Evolutionary conservation across 2,888 invertebrate genomes (phyloP).

Genomic region (Hofmannophila pseudospretella): DNA sequence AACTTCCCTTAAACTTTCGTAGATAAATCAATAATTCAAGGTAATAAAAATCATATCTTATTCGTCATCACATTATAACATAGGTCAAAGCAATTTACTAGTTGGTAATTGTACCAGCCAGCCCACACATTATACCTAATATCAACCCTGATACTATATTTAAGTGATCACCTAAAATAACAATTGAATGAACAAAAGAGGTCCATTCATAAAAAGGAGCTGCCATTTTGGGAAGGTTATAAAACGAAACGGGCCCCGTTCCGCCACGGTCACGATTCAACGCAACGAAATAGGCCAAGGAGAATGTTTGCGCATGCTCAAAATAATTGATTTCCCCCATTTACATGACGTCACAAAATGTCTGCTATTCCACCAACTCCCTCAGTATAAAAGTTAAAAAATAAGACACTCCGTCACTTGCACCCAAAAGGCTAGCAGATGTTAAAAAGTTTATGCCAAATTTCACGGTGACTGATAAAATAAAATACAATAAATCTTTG

Average conservation of each 20-base stretch:
- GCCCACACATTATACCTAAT: too few relatives aligned
- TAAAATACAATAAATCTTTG: constrained; percentile 12
- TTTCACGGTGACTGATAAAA: constrained; percentile 28
- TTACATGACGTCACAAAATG: constrained; percentile 71
- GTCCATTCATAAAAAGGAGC: constrained; percentile 65
- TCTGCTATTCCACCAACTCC: constrained; percentile 24
- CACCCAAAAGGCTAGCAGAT: constrained; percentile 39
- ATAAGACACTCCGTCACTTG: constrained; percentile 38
- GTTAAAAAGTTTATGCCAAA: constrained; percentile 37
- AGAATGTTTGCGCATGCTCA: constrained; percentile 57
- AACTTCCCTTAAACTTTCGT: too few relatives aligned
- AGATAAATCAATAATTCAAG: too few relatives aligned
- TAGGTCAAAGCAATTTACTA: too few relatives aligned
- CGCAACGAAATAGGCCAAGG: constrained; percentile 59
- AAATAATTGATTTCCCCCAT: constrained; percentile 60
- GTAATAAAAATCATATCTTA: too few relatives aligned
- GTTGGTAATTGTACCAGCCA: too few relatives aligned
- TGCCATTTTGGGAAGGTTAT: constrained; percentile 48
- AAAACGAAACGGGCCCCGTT: constrained; percentile 39
- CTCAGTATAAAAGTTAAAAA: constrained; percentile 61
- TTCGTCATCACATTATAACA: too few relatives aligned
- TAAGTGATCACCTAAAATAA: constrained; percentile 44
- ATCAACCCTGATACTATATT: too few relatives aligned
- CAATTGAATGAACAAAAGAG: constrained; percentile 53
- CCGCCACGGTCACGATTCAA: constrained; percentile 44